These are phyloP conservation scores for Ameiurus melas DNA, from an alignment of 2,113 vertebrate species.

Conservation along the genomic window DNA sequence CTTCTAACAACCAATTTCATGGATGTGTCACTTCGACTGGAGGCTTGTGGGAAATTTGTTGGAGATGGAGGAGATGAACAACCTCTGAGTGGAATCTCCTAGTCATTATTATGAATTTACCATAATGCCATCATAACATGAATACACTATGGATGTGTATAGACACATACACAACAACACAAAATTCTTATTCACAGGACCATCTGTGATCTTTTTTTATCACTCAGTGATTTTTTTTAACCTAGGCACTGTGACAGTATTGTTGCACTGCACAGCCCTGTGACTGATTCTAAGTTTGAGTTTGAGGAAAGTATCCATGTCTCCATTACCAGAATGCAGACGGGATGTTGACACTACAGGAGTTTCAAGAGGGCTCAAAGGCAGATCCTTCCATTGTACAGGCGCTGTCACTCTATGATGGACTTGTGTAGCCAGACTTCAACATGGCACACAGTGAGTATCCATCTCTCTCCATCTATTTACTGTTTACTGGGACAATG, in stretches of 20 bases:
- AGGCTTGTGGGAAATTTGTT: neutral
- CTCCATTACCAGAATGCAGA: slow-evolving; percentile 84
- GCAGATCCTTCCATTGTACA: slow-evolving; percentile 97
- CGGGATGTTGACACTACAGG: slow-evolving; percentile 94
- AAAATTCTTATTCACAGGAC: neutral
- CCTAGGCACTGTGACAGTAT: neutral
- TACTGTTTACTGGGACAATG: neutral
- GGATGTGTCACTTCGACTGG: neutral
- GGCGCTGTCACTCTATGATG: slow-evolving; percentile 94
- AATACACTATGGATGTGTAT: neutral
- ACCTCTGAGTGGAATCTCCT: neutral
- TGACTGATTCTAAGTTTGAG: neutral
- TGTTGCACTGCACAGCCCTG: neutral
- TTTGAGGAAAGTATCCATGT: neutral
- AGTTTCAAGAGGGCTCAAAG: slow-evolving; percentile 98
- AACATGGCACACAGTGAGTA: slow-evolving; percentile 36
- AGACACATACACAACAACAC: neutral
- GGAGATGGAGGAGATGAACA: neutral
- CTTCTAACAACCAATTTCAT: neutral
- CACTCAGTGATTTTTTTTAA: neutral
- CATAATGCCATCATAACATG: neutral
- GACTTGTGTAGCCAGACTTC: slow-evolving; percentile 84
- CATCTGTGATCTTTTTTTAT: neutral
- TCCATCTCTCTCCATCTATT: neutral
- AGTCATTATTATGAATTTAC: neutral